These are phyloP conservation scores for Chrysemys picta DNA, from an alignment of 2,113 vertebrate genomes.

Conservation along the genomic window DNA sequence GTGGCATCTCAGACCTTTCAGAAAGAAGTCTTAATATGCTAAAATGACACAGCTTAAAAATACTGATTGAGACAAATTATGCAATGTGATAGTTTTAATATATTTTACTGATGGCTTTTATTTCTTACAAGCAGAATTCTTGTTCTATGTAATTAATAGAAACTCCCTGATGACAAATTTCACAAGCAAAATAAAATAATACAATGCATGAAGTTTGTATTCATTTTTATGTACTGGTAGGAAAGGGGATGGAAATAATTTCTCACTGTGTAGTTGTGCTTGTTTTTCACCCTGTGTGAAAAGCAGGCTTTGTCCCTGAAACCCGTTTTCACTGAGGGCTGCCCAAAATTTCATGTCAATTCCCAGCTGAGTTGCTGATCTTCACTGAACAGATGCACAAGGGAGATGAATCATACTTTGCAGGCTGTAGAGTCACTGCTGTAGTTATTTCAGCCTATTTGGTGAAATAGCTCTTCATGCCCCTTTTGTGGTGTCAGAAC, in stretches of 20 bases:
- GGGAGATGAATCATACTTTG: not conserved
- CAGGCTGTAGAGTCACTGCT: not conserved
- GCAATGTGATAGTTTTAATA: slow-evolving; percentile 14
- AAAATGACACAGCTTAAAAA: slow-evolving; percentile 15
- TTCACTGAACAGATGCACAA: not conserved
- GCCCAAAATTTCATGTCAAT: not conserved
- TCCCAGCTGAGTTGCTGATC: not conserved
- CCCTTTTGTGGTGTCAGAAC: not conserved
- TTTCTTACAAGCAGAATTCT: not conserved
- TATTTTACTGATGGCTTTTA: not conserved
- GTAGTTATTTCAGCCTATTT: not conserved
- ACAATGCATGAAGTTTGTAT: not conserved
- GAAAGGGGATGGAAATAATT: not conserved
- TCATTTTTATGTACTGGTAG: not conserved
- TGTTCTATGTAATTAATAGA: not conserved
- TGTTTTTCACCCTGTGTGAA: not conserved
- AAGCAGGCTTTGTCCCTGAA: not conserved
- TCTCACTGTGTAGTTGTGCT: not conserved
- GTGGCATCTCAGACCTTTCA: slow-evolving; percentile 40
- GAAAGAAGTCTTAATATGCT: slow-evolving; percentile 50
- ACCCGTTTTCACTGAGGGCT: not conserved
- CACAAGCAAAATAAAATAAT: not conserved
- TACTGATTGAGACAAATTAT: not conserved
- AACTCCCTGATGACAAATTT: not conserved
- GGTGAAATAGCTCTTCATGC: not conserved